Conservation (phyloP, 2,797 vertebrate species). For the Ctenopoma kingsleyae region DNA sequence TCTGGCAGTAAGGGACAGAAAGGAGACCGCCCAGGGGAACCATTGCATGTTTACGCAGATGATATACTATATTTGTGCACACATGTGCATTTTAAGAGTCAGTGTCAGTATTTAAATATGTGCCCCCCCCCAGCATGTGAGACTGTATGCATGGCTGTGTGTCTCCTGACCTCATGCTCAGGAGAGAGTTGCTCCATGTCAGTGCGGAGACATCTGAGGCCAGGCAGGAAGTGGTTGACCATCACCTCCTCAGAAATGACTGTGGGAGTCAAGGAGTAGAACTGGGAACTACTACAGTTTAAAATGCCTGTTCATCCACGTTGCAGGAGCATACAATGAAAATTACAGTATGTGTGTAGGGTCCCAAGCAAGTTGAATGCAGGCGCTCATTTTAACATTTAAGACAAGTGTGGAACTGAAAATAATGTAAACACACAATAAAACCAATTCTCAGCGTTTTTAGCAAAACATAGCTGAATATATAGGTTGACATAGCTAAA, state of each 20-base stretch:
- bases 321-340: neutral
- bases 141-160: constrained; percentile 20
- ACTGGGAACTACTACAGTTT: neutral
- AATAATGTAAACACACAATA: neutral
- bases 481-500: neutral
- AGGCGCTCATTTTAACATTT: neutral
- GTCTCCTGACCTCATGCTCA: constrained; percentile 92
- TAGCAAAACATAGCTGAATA: neutral
- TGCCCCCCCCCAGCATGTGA: neutral
- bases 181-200: constrained; percentile 99
- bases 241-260: constrained; percentile 99
- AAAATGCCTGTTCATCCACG: neutral
- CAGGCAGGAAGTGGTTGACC: constrained; percentile 98
- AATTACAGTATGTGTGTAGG: neutral
- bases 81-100: neutral
- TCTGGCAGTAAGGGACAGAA: neutral
- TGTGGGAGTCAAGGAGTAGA: constrained; percentile 73
- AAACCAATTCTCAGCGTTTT: neutral
- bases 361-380: neutral
- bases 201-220: constrained; percentile 93
- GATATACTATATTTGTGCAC: neutral
- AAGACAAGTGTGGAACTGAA: neutral
- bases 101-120: constrained; percentile 1
- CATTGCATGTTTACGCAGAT: neutral
- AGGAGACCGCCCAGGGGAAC: constrained; percentile 8